Base-by-base conservation (phyloP, 2,113 vertebrate species). In the Mola mola region DNA sequence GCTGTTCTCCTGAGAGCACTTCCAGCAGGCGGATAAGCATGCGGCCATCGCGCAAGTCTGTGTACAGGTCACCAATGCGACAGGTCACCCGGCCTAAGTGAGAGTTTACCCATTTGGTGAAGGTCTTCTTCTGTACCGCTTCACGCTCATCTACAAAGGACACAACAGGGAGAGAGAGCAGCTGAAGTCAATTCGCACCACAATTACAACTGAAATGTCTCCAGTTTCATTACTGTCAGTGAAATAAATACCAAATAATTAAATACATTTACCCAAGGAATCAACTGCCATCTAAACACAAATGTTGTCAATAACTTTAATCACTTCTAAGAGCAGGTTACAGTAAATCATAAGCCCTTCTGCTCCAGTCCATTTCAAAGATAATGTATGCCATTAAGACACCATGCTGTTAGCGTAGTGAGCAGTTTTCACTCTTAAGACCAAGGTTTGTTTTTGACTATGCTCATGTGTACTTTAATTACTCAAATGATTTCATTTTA, bases 101-200 rank as follows among this genome's bases (percentile, higher is more conserved):
- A 8, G 95, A 97, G 86, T 97, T 97, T 57, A 97, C 95, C 95
- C 95, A 97, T 87, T 97, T 97, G 69, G 94, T 97, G 67, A 97
- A 96, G 49, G 95, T 97, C 83, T 97, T 97, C 92, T 96, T 97
- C 88, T 97, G 95, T 22, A 97, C 95, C 0, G 95, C 95, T 84
- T 97, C 95, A 57, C 95, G 93, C 72, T 96, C 95, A 90, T 97
- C 95, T 97, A 81, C 36, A 76, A 42, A 10, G 8, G 19, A 65
- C 57, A 72, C 29, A 46, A 53, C n/a, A 29, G 3, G 8, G 13
- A 29, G 9, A 22, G 38, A 47, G 26, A 15, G n/a, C 5, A 34
- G 43, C 19, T 61, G 8, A 48, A 61, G 28, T 58, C 16, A 17
- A 16, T 26, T 34, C 48, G 28, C 11, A 52, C 0, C 15, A 63